Evolutionary conservation across 2,797 vertebrate genomes (phyloP), one percentile per base, ranked within the genome.

Genomic region (Microhierax caerulescens): DNA sequence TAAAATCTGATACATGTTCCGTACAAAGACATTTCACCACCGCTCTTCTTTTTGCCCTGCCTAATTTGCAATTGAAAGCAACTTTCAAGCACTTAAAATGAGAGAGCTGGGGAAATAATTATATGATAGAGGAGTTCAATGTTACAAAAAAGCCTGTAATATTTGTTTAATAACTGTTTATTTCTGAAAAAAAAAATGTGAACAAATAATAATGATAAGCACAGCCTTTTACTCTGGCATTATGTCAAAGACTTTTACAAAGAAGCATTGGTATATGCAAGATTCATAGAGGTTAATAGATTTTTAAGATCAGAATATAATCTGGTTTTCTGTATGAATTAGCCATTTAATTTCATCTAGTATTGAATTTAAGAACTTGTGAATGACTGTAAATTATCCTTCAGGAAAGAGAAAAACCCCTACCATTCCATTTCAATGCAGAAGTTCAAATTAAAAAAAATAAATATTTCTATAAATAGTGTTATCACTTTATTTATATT

Each of bases 221-320:
- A 32, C 48, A 94, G 57, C 17, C 48, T 85, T 95, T 82, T 77
- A 70, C 85, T 64, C 36, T 72, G 72, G 78, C 24, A 50, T 92
- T 59, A 81, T 32, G 53, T 51, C 86, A 76, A 86, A 83, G 30
- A 45, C 5, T 91, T 85, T 85, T 93, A 72, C 34, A 84, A 12
- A 72, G 59, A 77, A 73, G 7, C 4, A 3, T 67, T 67, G 37
- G 15, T 64, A 8, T 80, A 75, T 81, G 81, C 47, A 89, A 88
- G 72, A 95, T 76, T 92, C 85, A 74, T 47, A 39, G 86, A 91
- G 22, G 57, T 72, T 85, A 93, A 93, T 34, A 90, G 73, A 85
- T 88, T 95, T 90, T 56, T 48, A 88, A 69, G 57, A 77, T 1
- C 57, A 81, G 73, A 94, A 75, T 88, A 90, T 50, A 5, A 57